Conservation (phyloP, 2,113 vertebrate species). For the Myotis lucifugus region DNA sequence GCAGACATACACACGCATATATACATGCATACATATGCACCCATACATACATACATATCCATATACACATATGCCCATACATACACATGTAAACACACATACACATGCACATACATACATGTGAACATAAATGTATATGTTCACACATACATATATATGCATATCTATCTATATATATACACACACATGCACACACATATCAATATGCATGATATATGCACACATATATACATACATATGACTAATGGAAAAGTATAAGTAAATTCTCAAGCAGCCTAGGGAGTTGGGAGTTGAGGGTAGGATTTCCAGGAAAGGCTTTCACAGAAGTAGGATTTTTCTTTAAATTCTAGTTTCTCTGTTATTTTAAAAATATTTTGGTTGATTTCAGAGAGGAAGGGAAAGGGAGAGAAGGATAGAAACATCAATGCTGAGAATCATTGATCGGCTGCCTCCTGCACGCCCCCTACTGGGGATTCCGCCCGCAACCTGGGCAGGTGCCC, state of each 20-base stretch:
- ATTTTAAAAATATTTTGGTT: no score
- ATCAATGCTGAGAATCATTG: no score
- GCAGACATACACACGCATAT: not conserved
- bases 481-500: no score
- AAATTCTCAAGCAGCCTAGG: not conserved
- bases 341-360: no score
- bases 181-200: not conserved
- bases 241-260: not conserved
- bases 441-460: no score
- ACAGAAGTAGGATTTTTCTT: not conserved
- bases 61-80: fast-evolving
- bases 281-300: not conserved
- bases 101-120: no score
- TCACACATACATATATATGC: not conserved
- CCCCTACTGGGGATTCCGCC: no score
- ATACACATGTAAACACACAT: fast-evolving
- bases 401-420: no score
- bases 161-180: fast-evolving
- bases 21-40: not conserved
- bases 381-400: no score
- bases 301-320: not conserved
- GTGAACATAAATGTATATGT: no score
- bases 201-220: not conserved
- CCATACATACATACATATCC: not conserved
- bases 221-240: not conserved